Percentiles rank a stretch among this genome's conserved stretches.
phyloP scores from a whole-genome alignment of 2,888 invertebrate species.

The Ochropleura plecta region DNA sequence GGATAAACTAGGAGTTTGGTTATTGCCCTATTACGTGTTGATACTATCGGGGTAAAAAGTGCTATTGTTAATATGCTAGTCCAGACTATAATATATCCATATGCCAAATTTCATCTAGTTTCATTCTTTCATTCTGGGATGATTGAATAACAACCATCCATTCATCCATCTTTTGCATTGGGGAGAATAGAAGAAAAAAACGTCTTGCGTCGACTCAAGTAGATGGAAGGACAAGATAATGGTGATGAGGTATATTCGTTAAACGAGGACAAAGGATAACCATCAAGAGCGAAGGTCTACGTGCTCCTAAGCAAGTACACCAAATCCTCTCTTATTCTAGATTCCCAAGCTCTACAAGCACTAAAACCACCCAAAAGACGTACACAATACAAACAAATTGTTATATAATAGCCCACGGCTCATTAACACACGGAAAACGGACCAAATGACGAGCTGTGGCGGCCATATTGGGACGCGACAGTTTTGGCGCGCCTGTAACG shows the following conservation, averaged over 20 bases:
- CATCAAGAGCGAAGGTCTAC: conserved; percentile 14
- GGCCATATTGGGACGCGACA: conserved; percentile 68
- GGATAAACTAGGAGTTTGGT: no score
- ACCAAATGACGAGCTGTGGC: conserved; percentile 66
- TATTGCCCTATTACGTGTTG: no score
- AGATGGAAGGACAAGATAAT: no score
- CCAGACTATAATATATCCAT: no score
- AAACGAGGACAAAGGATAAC: neutral
- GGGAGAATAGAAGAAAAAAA: no score
- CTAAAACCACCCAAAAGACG: conserved; percentile 49
- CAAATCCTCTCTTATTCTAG: conserved; percentile 11
- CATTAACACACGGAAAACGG: conserved; percentile 67
- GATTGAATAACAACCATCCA: no score
- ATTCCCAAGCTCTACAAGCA: conserved; percentile 34
- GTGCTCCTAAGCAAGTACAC: conserved; percentile 32
- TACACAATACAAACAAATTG: conserved; percentile 59
- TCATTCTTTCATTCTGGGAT: no score
- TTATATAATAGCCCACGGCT: conserved; percentile 57
- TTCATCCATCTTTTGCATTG: no score
- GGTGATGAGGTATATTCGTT: neutral
- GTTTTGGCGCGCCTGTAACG: conserved; percentile 64
- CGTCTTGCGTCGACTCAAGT: no score
- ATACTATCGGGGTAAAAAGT: no score
- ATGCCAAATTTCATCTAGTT: no score
- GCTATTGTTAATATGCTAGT: no score